These are phyloP conservation scores for Nebria ingens DNA, from an alignment of 1,140 invertebrate genomes.

Conservation along the genomic window DNA sequence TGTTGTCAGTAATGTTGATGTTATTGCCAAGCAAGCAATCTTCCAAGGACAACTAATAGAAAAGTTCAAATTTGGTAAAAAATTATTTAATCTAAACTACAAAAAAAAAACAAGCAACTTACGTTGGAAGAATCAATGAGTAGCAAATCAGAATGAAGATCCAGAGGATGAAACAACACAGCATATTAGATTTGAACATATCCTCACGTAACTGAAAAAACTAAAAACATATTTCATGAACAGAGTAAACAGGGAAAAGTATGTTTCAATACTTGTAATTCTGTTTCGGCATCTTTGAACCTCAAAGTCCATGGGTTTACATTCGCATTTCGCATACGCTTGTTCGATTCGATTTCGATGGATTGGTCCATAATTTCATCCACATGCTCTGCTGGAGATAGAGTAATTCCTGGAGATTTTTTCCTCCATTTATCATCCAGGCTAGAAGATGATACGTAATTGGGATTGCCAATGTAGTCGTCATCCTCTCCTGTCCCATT, in stretches of 20 bases:
- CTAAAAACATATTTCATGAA: slow-evolving; percentile 34
- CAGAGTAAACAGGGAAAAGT: background rate
- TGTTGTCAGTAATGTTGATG: slow-evolving; percentile 54
- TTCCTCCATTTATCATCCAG: background rate
- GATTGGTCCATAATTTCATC: slow-evolving; percentile 80
- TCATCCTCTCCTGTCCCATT: slow-evolving; percentile 4
- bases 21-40: slow-evolving; percentile 40
- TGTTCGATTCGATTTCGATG: slow-evolving; percentile 89
- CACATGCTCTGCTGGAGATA: slow-evolving; percentile 51
- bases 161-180: slow-evolving; percentile 86
- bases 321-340: slow-evolving; percentile 78
- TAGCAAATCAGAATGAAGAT: slow-evolving; percentile 76
- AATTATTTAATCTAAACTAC: background rate
- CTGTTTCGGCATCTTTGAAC: slow-evolving; percentile 65
- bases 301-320: slow-evolving; percentile 76
- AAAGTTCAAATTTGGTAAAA: background rate
- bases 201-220: slow-evolving; percentile 83
- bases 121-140: slow-evolving; percentile 66
- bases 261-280: slow-evolving; percentile 46
- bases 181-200: slow-evolving; percentile 90
- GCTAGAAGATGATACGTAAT: background rate
- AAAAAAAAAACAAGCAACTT: slow-evolving; percentile 33
- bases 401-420: background rate
- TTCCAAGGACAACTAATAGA: slow-evolving; percentile 11
- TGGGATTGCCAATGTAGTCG: background rate